These are phyloP conservation scores for Bemisia tabaci DNA, from an alignment of 1,140 invertebrate species.

Conservation along the genomic window DNA sequence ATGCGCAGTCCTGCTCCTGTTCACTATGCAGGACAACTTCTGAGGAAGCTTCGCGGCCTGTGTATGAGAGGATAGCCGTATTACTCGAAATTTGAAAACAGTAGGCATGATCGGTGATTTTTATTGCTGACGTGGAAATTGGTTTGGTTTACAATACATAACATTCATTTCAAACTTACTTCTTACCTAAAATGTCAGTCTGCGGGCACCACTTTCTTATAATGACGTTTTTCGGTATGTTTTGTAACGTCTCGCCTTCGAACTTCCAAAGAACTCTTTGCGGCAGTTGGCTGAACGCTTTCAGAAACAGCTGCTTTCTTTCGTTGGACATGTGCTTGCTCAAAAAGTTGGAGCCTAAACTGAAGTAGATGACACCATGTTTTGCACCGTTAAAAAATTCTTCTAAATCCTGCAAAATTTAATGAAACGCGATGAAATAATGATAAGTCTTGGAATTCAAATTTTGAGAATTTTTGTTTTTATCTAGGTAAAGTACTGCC, in stretches of 20 bases:
- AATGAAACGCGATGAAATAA: too few species aligned
- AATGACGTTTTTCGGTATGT: constrained; percentile 41
- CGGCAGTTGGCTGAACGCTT: constrained; percentile 28
- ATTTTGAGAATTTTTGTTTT: too few species aligned
- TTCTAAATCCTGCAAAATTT: constrained; percentile 23
- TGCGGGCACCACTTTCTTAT: constrained; percentile 45
- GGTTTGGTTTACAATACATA: too few species aligned
- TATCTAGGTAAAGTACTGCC: too few species aligned
- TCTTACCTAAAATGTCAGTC: constrained; percentile 41
- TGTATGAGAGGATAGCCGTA: too few species aligned
- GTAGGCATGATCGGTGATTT: too few species aligned
- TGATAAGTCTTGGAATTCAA: too few species aligned
- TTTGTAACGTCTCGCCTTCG: constrained; percentile 33
- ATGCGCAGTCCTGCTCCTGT: too few species aligned
- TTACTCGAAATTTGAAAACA: too few species aligned
- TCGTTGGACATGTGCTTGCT: constrained; percentile 20
- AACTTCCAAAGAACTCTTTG: constrained; percentile 40
- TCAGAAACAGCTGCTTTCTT: constrained; percentile 17
- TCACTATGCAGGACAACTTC: too few species aligned
- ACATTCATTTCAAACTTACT: neutral
- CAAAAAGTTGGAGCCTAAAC: constrained; percentile 38
- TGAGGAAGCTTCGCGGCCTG: too few species aligned
- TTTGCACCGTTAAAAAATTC: constrained; percentile 24
- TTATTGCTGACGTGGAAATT: too few species aligned
- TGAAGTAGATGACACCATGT: constrained; percentile 51